phyloP scores from a whole-genome alignment of 2,113 vertebrate species.

The Eulemur rufifrons region DNA sequence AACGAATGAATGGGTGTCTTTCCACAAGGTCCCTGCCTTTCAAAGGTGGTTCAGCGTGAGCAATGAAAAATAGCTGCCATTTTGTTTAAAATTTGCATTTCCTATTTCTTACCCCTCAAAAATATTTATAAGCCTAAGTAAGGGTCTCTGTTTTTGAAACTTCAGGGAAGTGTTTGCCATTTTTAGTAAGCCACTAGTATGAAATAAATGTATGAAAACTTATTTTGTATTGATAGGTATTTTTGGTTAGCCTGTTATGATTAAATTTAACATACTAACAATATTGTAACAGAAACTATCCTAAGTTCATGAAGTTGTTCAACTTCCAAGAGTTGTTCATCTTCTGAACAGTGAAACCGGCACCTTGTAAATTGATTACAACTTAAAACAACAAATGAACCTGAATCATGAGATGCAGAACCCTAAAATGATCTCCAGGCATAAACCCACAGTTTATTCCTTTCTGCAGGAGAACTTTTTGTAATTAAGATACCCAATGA shows the following conservation, averaged over 20 bases:
- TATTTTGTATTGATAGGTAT: not conserved
- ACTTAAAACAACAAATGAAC: not conserved
- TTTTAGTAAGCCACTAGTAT: not conserved
- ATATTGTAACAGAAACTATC: not conserved
- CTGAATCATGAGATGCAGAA: not conserved
- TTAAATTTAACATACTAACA: not conserved
- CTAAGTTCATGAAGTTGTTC: conserved; percentile 21
- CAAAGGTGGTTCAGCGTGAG: not conserved
- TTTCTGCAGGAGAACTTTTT: conserved; percentile 3
- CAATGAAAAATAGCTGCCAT: not conserved
- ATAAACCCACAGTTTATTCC: not conserved
- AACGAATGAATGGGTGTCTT: not conserved
- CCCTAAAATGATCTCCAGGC: not conserved
- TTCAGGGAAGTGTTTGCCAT: not conserved
- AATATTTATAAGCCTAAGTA: not conserved
- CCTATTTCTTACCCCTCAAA: not conserved
- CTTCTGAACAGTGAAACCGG: not conserved
- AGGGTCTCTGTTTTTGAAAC: not conserved
- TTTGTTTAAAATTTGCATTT: conserved; percentile 43
- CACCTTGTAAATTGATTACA: conserved; percentile 17
- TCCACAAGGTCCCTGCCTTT: not conserved
- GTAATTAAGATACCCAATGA: conserved; percentile 32
- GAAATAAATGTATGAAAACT: conserved; percentile 23
- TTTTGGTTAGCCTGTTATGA: not conserved
- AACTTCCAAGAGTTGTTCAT: conserved; percentile 13